These are phyloP conservation scores for Recurvirostra avosetta DNA, from an alignment of 2,113 vertebrate genomes.

Conservation along the genomic window DNA sequence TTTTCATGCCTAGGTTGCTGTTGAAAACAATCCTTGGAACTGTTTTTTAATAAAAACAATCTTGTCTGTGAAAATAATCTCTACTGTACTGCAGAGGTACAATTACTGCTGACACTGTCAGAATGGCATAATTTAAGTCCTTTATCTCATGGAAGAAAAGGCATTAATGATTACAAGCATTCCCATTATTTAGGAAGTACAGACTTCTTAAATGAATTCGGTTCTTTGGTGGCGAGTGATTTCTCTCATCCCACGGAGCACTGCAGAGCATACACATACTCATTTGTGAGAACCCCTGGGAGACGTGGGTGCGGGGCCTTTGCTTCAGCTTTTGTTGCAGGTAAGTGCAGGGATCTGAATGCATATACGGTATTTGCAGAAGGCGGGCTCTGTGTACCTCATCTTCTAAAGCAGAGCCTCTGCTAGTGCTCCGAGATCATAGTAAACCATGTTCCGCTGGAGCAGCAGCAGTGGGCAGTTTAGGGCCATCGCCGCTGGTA, in stretches of 20 bases:
- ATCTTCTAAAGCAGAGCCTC: neutral
- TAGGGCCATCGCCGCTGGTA: neutral
- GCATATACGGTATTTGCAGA: neutral
- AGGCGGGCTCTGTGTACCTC: neutral
- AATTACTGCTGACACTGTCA: neutral
- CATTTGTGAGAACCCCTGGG: neutral
- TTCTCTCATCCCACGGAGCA: neutral
- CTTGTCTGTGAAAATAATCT: neutral
- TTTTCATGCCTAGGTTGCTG: neutral
- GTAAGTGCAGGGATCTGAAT: neutral
- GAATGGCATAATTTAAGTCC: neutral
- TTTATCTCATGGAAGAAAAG: neutral
- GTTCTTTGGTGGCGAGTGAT: neutral
- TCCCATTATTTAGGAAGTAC: neutral
- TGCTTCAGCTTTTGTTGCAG: neutral
- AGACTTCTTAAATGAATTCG: neutral
- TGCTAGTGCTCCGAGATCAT: neutral
- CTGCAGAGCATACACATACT: neutral
- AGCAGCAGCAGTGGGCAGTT: neutral
- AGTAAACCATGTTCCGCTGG: neutral
- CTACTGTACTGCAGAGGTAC: neutral
- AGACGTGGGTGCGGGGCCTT: neutral
- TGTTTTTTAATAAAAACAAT: neutral
- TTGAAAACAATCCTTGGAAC: neutral
- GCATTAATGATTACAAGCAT: neutral